Evolutionary conservation across 2,797 vertebrate species (phyloP), one percentile per base, ranked within the genome.

Genomic region (Enteromius afrohamiltoni): DNA sequence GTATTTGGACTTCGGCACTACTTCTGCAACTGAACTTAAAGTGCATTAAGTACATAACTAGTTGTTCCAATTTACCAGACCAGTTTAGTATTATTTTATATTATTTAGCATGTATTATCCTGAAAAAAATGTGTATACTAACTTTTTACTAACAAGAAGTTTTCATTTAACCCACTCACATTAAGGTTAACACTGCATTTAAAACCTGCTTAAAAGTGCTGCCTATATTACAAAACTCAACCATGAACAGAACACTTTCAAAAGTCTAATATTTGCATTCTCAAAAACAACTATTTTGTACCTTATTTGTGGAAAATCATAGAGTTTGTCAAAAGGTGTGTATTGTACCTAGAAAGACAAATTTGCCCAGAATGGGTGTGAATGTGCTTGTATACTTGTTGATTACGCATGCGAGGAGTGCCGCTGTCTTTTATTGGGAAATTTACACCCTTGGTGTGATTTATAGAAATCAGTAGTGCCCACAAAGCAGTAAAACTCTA

Each of bases 401-500:
- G 93, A 95, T 94, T 94, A 94, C 92, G 91, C 92, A 95, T 95
- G 93, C 92, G 88, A 92, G 92, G 89, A 91, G 91, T 89, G 91
- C 89, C 91, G 90, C 90, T 87, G 89, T 92, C 91, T 93, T 94
- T 95, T 94, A 94, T 92, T 93, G 92, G 91, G 94, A 94, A 94
- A 94, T 95, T 92, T 93, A 95, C 93, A 94, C 94, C 93, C 91
- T 91, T 91, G 89, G 92, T 88, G 89, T 95, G 95, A 95, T 95
- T 95, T 94, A 95, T 94, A 94, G 93, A 95, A 95, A 95, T 94
- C 93, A 92, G 93, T 90, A 93, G 91, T 93, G 92, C 92, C 93
- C 93, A 94, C 92, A 93, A 94, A 94, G 93, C 93, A 93, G 93
- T 95, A 95, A 95, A 95, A 94, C 91, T 95, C 93, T 92, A 94